Percentiles rank a stretch among this genome's conserved stretches.
Conservation (phyloP, 1,140 invertebrate species). For the Drosophila rufa region DNA sequence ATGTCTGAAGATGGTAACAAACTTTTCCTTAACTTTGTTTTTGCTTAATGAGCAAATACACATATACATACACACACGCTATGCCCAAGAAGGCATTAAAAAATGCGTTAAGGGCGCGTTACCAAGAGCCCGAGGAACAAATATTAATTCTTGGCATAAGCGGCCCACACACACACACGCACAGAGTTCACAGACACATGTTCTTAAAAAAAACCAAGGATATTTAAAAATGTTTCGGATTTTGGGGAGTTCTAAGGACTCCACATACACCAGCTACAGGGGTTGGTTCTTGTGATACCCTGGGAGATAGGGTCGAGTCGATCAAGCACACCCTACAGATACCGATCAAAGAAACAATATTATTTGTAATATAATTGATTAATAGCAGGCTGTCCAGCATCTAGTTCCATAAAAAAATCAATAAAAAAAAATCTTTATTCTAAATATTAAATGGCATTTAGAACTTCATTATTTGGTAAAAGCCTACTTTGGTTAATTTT, state of each 20-base stretch:
- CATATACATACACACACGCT: conserved; percentile 47
- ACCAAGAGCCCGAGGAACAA: conserved; percentile 68
- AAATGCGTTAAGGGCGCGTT: conserved; percentile 79
- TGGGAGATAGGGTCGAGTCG: neutral
- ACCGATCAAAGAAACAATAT: neutral
- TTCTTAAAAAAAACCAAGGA: conserved; percentile 14
- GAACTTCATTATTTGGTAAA: neutral
- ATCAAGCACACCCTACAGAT: neutral
- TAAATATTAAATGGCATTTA: neutral
- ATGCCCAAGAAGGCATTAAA: conserved; percentile 58
- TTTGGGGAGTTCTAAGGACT: conserved; percentile 29
- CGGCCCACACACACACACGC: conserved; percentile 26
- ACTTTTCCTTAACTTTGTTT: conserved; percentile 79
- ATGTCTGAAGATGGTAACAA: conserved; percentile 77
- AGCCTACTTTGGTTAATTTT: neutral
- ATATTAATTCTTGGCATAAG: conserved; percentile 77
- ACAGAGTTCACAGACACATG: conserved; percentile 13
- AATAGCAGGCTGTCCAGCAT: neutral
- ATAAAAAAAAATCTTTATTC: neutral
- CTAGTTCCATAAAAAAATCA: neutral
- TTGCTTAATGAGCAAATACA: conserved; percentile 83
- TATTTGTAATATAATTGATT: neutral
- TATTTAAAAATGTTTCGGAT: conserved; percentile 56
- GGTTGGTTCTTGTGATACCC: conserved; percentile 56
- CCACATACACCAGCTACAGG: conserved; percentile 63